phyloP scores from a whole-genome alignment of 2,797 vertebrate genomes.

The Cyprinodon diabolis region DNA sequence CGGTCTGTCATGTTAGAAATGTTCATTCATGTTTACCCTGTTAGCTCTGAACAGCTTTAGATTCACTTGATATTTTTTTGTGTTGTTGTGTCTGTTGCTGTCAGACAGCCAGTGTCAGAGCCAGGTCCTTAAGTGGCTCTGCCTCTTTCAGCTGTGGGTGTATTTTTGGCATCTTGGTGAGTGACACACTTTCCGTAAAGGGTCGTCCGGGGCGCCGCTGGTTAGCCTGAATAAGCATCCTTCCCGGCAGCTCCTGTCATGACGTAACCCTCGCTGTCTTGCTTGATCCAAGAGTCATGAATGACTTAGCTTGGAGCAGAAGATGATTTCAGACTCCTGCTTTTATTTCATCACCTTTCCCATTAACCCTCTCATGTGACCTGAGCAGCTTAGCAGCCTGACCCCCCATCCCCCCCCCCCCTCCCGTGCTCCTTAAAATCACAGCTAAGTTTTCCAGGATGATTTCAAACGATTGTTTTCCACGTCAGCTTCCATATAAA shows the following conservation, averaged over 20 bases:
- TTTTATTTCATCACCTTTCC: conserved; percentile 9
- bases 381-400: conserved; percentile 15
- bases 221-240: conserved; percentile 62
- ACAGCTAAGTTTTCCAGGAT: conserved; percentile 8
- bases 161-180: conserved; percentile 68
- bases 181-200: conserved; percentile 70
- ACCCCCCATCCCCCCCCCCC: neutral
- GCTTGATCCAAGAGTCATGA: conserved; percentile 17
- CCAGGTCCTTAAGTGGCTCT: conserved; percentile 68
- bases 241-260: conserved; percentile 31
- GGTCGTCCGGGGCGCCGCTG: conserved; percentile 61
- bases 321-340: conserved; percentile 9
- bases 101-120: conserved; percentile 59
- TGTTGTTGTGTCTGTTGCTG: conserved; percentile 49
- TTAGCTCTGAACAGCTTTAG: neutral
- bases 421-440: conserved; percentile 22
- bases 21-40: neutral
- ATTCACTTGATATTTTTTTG: neutral
- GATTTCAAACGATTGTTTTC: neutral
- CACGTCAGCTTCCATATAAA: neutral
- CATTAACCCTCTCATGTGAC: conserved; percentile 37
- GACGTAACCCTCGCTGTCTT: conserved; percentile 42
- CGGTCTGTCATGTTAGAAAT: neutral
- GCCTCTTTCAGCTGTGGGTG: conserved; percentile 56
- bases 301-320: conserved; percentile 31